Conservation (phyloP, 2,888 invertebrate genomes). For the Phytoseiulus persimilis region DNA sequence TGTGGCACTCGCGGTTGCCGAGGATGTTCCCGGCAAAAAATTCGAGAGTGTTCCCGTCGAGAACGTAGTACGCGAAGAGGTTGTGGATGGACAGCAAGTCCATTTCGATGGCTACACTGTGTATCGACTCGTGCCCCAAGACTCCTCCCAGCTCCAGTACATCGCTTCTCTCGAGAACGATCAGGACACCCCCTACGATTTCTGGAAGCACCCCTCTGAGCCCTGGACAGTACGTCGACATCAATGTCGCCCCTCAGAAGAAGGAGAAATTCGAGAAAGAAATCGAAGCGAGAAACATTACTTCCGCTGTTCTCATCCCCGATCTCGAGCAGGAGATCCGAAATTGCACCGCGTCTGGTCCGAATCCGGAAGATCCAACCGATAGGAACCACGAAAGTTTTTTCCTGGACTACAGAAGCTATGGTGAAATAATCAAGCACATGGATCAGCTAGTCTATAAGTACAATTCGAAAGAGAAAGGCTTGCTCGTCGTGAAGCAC, state of each 20-base stretch:
- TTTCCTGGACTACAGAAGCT: conserved; percentile 33
- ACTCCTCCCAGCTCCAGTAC: conserved; percentile 40
- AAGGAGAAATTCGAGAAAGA: conserved; percentile 57
- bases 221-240: conserved; percentile 53
- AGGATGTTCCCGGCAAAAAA: conserved; percentile 11
- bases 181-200: conserved; percentile 13
- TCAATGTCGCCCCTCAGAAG: conserved; percentile 63
- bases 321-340: conserved; percentile 54
- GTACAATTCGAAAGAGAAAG: conserved; percentile 35
- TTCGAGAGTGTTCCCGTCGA: conserved; percentile 7
- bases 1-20: conserved; percentile 9
- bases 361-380: conserved; percentile 9
- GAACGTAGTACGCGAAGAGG: conserved; percentile 22
- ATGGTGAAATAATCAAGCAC: conserved; percentile 17
- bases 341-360: not conserved
- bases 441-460: conserved; percentile 34
- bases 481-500: conserved; percentile 15
- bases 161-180: conserved; percentile 40
- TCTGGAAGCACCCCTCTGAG: conserved; percentile 34
- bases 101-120: conserved; percentile 42
- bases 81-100: conserved; percentile 20
- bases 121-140: conserved; percentile 41
- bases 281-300: conserved; percentile 59
- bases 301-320: conserved; percentile 64
- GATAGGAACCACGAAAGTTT: conserved; percentile 21